A percentile compares a stretch with the other conserved stretches of the same genome.
These are phyloP conservation scores for Embiotoca jacksoni DNA, from an alignment of 2,113 vertebrate genomes.

Conservation along the genomic window DNA sequence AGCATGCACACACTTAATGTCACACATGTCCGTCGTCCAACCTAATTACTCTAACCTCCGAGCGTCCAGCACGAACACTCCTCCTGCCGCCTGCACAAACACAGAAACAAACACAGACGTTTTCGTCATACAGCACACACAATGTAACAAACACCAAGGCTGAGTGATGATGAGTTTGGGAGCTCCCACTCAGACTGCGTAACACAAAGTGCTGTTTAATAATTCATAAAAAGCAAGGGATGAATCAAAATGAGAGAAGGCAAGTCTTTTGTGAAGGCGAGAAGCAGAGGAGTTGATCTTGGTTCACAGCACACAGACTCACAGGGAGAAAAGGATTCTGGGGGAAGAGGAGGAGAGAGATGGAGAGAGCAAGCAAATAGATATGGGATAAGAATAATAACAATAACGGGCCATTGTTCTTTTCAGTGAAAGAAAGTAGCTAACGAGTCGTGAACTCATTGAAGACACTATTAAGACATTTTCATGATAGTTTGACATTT, in stretches of 20 bases:
- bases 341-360: constrained; percentile 27
- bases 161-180: constrained; percentile 61
- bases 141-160: constrained; percentile 48
- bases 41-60: neutral
- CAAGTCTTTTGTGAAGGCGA: constrained; percentile 72
- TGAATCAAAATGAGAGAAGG: constrained; percentile 69
- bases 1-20: neutral
- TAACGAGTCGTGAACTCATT: constrained; percentile 23
- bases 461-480: constrained; percentile 21
- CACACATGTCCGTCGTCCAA: neutral
- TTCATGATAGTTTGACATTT: constrained; percentile 21
- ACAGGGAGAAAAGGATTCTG: constrained; percentile 42
- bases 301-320: constrained; percentile 56
- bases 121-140: constrained; percentile 18
- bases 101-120: neutral
- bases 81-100: neutral
- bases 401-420: constrained; percentile 56
- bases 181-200: constrained; percentile 64
- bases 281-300: constrained; percentile 70
- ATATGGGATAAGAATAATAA: constrained; percentile 55
- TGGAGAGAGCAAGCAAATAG: constrained; percentile 44
- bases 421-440: constrained; percentile 31
- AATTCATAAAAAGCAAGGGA: constrained; percentile 79
- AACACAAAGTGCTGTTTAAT: constrained; percentile 78
- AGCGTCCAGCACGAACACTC: neutral